Base-by-base conservation (phyloP, 2,888 invertebrate species). In the Epirrhoe tristata region DNA sequence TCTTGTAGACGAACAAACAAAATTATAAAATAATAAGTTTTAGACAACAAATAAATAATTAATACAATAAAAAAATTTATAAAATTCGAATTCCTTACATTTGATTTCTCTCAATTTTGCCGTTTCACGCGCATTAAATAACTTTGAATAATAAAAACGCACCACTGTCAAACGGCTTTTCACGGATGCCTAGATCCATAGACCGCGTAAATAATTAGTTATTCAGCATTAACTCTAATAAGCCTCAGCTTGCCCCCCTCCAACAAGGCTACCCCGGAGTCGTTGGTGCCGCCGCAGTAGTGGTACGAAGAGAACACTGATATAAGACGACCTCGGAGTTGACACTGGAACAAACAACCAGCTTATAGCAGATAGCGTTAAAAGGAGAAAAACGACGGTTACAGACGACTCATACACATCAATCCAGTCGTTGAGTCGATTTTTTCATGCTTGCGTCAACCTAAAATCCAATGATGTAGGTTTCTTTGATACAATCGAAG, bases 261-360 rank as follows among this genome's bases (percentile, higher is more conserved):
- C 0, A 95, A 95, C 67, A 97, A 84, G 14, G 95, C 94, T 72
- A 96, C 95, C 8, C 96, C 96, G 0, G 96, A 96, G 82, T 96
- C 96, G 85, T 97, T 97, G 67, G 86, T 91, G 1, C 95, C 95
- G 53, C 96, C 96, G 85, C 96, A 96, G 88, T 97, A 97, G 75
- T 94, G 95, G 2, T 95, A 96, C 0, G 96, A 96, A 0, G 96
- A 96, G 86, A 97, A 97, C 24, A 97, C 96, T 0, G 96, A 96
- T 67, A 97, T 81, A 50, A 97, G 87, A 71, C 94, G 95, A 0
- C 96, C 96, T 69, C 95, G 95, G 73, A 96, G 94, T 78, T 96
- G 95, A 50, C 96, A 94, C 95, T 96, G 82, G 16, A 48, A 48
- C 48, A 48, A 48, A 46, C 5, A 46, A 46, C 14, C 8, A 36